Percentiles rank a stretch among this genome's conserved stretches.
These are phyloP conservation scores for Corydoras maculifer DNA, from an alignment of 2,113 vertebrate species.

Conservation along the genomic window DNA sequence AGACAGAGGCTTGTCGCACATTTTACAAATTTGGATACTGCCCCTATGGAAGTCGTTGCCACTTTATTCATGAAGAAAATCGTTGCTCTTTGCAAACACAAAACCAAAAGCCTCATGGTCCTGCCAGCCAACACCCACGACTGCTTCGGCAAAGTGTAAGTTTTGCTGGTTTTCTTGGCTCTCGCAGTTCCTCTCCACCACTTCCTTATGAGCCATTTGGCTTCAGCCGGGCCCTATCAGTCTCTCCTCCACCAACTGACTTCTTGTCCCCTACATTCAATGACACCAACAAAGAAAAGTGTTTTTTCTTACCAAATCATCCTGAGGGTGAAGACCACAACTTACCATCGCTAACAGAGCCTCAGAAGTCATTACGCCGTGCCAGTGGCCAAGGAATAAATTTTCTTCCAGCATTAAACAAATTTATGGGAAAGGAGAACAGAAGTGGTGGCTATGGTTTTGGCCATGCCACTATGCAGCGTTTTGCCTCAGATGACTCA, in stretches of 20 bases:
- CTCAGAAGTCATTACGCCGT: slow-evolving; percentile 59
- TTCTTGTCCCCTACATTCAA: slow-evolving; percentile 64
- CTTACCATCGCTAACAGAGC: slow-evolving; percentile 58
- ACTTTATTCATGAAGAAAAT: slow-evolving; percentile 81
- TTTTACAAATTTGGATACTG: slow-evolving; percentile 85
- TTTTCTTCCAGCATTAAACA: slow-evolving; percentile 38
- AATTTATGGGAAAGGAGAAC: slow-evolving; percentile 48
- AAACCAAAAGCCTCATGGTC: slow-evolving; percentile 47
- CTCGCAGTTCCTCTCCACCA: slow-evolving; percentile 61
- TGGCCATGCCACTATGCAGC: slow-evolving; percentile 50
- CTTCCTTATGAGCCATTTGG: slow-evolving; percentile 58
- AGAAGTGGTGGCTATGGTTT: slow-evolving; percentile 23
- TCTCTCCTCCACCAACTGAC: slow-evolving; percentile 71
- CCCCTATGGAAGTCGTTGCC: slow-evolving; percentile 81
- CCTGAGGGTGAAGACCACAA: slow-evolving; percentile 62
- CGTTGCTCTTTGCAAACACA: slow-evolving; percentile 35
- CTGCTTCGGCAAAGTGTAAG: slow-evolving; percentile 77
- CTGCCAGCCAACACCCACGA: slow-evolving; percentile 46
- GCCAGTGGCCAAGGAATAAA: slow-evolving; percentile 64
- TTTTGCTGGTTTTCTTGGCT: slow-evolving; percentile 69
- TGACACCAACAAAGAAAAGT: slow-evolving; percentile 50
- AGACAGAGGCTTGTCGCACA: slow-evolving; percentile 85
- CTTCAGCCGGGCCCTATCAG: slow-evolving; percentile 70
- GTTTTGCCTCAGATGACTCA: slow-evolving; percentile 80
- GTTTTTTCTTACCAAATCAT: slow-evolving; percentile 65